Conservation (phyloP, 2,113 vertebrate genomes). For the Tragelaphus imberbis region DNA sequence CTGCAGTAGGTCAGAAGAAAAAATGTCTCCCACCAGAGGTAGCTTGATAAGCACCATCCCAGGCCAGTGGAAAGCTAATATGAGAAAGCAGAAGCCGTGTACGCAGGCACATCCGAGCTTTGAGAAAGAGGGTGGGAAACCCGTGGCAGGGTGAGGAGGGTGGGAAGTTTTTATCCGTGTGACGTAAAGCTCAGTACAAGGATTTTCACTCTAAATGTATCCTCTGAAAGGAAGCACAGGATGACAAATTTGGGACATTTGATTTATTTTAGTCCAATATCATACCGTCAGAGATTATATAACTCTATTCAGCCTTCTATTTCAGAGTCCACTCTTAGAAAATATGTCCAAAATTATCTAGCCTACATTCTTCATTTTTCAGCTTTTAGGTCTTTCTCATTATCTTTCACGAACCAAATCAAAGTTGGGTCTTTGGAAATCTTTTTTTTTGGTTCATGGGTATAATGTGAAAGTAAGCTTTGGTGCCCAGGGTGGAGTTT, state of each 20-base stretch:
- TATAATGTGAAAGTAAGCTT: neutral
- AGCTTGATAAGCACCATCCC: neutral
- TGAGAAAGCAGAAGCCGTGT: neutral
- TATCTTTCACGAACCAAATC: neutral
- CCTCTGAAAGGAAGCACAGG: neutral
- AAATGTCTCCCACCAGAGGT: neutral
- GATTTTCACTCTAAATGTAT: neutral
- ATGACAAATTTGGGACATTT: neutral
- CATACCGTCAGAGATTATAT: neutral
- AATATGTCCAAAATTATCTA: neutral
- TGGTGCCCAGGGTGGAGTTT: neutral
- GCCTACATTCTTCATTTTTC: neutral
- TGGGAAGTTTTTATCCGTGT: rapidly evolving
- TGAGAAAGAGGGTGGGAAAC: neutral
- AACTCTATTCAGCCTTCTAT: neutral
- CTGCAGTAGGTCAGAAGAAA: neutral
- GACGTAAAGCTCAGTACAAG: neutral
- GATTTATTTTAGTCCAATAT: slow-evolving; percentile 24
- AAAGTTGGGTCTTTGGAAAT: neutral
- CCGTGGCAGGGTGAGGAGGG: rapidly evolving
- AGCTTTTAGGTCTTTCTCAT: neutral
- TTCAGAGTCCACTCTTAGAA: slow-evolving; percentile 16
- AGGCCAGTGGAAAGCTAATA: neutral
- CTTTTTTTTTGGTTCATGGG: neutral
- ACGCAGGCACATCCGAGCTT: neutral